Evolutionary conservation across 2,797 vertebrate genomes (phyloP).

Genomic region (Fistularia tabacaria): DNA sequence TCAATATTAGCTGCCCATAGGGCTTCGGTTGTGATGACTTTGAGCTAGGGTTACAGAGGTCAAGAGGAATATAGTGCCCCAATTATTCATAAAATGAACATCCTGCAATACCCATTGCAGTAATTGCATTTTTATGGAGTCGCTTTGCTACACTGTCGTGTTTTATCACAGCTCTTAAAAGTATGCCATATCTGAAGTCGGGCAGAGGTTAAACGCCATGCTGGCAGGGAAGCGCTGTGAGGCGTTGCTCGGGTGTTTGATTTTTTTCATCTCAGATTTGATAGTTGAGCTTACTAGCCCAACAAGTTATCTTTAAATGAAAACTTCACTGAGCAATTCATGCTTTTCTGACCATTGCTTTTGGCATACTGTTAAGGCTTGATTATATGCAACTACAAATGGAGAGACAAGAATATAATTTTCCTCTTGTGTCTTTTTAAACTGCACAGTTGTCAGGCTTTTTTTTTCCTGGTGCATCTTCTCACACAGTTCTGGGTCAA

Average conservation of each 20-base stretch:
- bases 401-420: too few species aligned
- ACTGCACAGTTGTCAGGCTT: background rate
- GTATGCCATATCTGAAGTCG: slow-evolving; percentile 9
- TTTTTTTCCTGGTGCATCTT: slow-evolving; percentile 9
- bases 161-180: slow-evolving; percentile 42
- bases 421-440: background rate
- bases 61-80: slow-evolving; percentile 13
- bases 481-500: slow-evolving; percentile 42
- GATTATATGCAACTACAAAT: too few species aligned
- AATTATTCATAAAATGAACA: slow-evolving; percentile 25
- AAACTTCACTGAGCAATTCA: too few species aligned
- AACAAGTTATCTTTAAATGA: too few species aligned
- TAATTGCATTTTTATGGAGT: slow-evolving; percentile 44
- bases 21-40: slow-evolving; percentile 28
- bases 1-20: slow-evolving; percentile 38
- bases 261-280: background rate
- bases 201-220: slow-evolving; percentile 16
- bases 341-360: too few species aligned
- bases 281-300: background rate
- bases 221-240: background rate
- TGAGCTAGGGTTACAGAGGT: slow-evolving; percentile 29
- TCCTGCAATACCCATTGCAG: slow-evolving; percentile 37
- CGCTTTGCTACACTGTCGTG: slow-evolving; percentile 25
- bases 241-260: slow-evolving; percentile 1
- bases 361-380: too few species aligned